Percentiles rank a stretch among this genome's conserved stretches.
Conservation (phyloP, 1,140 invertebrate species). For the Lepidurus arcticus region DNA sequence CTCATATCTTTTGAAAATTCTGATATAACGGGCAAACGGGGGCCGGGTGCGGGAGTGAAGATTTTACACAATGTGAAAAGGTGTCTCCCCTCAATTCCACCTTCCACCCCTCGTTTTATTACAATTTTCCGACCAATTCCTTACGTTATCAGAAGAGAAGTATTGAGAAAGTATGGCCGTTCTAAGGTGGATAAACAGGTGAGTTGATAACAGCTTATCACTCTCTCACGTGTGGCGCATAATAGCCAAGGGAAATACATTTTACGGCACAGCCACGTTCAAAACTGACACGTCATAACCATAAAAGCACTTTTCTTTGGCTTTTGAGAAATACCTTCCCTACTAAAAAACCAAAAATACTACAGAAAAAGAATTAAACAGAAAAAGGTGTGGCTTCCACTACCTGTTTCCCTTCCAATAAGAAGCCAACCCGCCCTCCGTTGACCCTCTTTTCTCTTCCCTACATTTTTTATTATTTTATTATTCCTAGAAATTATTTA, state of each 20-base stretch:
- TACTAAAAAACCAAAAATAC: neutral
- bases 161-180: too few relatives aligned
- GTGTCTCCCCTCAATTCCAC: neutral
- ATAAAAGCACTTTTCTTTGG: neutral
- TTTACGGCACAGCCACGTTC: neutral
- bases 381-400: neutral
- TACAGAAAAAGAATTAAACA: neutral
- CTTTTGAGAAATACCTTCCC: neutral
- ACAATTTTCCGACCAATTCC: neutral
- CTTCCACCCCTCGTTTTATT: neutral
- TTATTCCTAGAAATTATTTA: too few relatives aligned
- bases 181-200: neutral
- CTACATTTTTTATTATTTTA: too few relatives aligned
- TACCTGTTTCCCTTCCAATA: too few relatives aligned
- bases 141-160: neutral
- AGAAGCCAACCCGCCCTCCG: too few relatives aligned
- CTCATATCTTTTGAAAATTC: constrained; percentile 3
- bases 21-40: neutral
- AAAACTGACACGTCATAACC: neutral
- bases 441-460: too few relatives aligned
- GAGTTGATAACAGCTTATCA: neutral
- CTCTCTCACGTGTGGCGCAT: neutral
- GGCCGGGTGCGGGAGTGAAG: constrained; percentile 20
- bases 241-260: neutral
- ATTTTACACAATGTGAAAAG: neutral